Base-by-base conservation (phyloP, 1,140 invertebrate genomes). In the Panonychus citri region DNA sequence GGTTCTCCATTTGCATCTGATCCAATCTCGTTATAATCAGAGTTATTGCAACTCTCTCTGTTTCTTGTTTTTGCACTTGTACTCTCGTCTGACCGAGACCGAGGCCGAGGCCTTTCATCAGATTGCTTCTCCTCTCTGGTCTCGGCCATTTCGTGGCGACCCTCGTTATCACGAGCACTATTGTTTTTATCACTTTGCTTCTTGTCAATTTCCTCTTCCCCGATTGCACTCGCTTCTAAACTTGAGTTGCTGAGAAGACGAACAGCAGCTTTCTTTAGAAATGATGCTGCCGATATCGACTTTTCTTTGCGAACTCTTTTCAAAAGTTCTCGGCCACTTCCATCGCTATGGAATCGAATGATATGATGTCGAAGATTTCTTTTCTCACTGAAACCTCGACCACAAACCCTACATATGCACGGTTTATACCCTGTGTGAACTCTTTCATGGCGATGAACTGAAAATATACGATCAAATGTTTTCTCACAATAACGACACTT, bases 391-490 rank as follows among this genome's bases (percentile, higher is more conserved):
- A 75, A 75, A 15, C 71, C 70, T 48, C 69, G 63, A 5, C 72
- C n/a, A n/a, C 71, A 65, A 73, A 75, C 7, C 67, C 65, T 66
- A 57, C 73, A 75, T 59, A 66, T 67, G 56, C 68, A 69, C 8
- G 68, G 67, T 43, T 69, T 69, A 26, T 67, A 65, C 30, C 68
- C 68, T 19, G 68, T 70, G 49, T 70, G 68, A 21, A 70, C 66
- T 28, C 68, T 59, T 58, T 70, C 69, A 55, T 70, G 68, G 19
- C 68, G 61, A 55, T 70, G 67, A n/a, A 70, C 63, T 19, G 66
- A 68, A 59, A 69, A 76, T 5, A 74, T 70, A 30, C 75, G 64
- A 62, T 76, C 75, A 63, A 76, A 76, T 53, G 71, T 72, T 60
- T 76, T 76, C 1, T 69, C 68, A 60, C 75, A 76, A 19, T 68